Conservation (phyloP, 2,113 vertebrate species). For the Agapornis roseicollis region DNA sequence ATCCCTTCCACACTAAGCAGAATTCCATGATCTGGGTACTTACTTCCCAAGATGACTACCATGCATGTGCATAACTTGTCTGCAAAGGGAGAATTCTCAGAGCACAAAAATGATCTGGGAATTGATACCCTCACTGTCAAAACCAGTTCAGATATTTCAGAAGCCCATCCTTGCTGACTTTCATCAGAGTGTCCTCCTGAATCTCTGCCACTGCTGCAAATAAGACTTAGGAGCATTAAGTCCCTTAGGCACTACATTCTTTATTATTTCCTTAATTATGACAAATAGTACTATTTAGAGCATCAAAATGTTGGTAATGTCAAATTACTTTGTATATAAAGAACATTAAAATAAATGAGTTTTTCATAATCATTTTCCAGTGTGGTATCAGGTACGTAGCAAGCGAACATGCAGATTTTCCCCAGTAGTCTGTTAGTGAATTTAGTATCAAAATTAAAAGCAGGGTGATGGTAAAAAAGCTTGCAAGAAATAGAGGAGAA, state of each 20-base stretch:
- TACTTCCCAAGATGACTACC: neutral
- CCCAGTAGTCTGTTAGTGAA: neutral
- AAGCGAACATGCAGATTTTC: neutral
- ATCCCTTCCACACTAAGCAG: neutral
- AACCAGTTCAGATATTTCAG: neutral
- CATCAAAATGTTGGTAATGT: slow-evolving; percentile 1
- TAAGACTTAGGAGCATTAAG: slow-evolving; percentile 27
- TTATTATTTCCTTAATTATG: slow-evolving; percentile 33
- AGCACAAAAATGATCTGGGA: neutral
- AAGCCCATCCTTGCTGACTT: neutral
- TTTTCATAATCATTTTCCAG: slow-evolving; percentile 32
- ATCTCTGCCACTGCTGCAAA: neutral
- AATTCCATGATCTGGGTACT: neutral
- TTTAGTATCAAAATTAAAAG: neutral
- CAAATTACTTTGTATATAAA: slow-evolving; percentile 59
- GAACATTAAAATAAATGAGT: slow-evolving; percentile 52
- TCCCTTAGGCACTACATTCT: slow-evolving; percentile 58
- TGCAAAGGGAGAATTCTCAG: neutral
- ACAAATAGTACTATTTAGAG: slow-evolving; percentile 58
- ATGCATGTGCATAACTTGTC: neutral
- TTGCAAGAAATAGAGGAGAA: neutral
- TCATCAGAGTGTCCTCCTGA: neutral
- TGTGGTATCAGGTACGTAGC: neutral
- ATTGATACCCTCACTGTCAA: neutral
- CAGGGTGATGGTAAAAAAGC: neutral